Conservation (phyloP, 2,888 invertebrate genomes). For the Sceliomorpha sp. region DNA sequence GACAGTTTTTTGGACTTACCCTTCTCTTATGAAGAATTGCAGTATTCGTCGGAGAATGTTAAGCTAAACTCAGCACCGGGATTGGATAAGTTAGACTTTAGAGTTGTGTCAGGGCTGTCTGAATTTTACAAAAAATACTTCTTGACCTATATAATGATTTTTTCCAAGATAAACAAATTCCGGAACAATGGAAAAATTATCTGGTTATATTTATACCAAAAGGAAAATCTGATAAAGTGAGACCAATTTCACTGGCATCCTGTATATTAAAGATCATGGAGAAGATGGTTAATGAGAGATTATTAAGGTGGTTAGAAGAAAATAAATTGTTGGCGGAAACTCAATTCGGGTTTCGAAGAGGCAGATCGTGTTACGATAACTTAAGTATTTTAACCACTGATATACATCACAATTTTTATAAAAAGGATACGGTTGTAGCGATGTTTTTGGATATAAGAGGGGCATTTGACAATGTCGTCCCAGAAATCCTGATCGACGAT, state of each 20-base stretch:
- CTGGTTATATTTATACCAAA: slow-evolving; percentile 46
- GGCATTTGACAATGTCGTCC: slow-evolving; percentile 41
- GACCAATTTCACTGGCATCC: slow-evolving; percentile 34
- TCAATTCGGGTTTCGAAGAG: slow-evolving; percentile 44
- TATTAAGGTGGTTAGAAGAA: slow-evolving; percentile 32
- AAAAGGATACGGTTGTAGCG: slow-evolving; percentile 20
- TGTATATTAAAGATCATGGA: slow-evolving; percentile 35
- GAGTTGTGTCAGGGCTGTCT: slow-evolving; percentile 12
- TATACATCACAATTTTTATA: slow-evolving; percentile 27
- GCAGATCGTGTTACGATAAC: slow-evolving; percentile 37
- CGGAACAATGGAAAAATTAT: slow-evolving; percentile 36
- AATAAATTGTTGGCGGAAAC: slow-evolving; percentile 7
- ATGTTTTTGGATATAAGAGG: slow-evolving; percentile 36
- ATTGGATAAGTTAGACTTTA: slow-evolving; percentile 29
- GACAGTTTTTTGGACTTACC: slow-evolving; percentile 1
- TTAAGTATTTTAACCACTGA: slow-evolving; percentile 16
- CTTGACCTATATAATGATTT: slow-evolving; percentile 31
- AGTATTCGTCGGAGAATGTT: slow-evolving; percentile 6
- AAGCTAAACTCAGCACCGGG: slow-evolving; percentile 30
- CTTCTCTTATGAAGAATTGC: slow-evolving; percentile 21
- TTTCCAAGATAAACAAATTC: slow-evolving; percentile 13
- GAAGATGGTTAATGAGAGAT: slow-evolving; percentile 25
- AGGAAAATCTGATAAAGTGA: slow-evolving; percentile 17
- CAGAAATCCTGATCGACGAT: slow-evolving; percentile 29
- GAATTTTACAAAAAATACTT: slow-evolving; percentile 22